Conservation (phyloP, 1,140 invertebrate genomes). For the Frieseomelitta varia region DNA sequence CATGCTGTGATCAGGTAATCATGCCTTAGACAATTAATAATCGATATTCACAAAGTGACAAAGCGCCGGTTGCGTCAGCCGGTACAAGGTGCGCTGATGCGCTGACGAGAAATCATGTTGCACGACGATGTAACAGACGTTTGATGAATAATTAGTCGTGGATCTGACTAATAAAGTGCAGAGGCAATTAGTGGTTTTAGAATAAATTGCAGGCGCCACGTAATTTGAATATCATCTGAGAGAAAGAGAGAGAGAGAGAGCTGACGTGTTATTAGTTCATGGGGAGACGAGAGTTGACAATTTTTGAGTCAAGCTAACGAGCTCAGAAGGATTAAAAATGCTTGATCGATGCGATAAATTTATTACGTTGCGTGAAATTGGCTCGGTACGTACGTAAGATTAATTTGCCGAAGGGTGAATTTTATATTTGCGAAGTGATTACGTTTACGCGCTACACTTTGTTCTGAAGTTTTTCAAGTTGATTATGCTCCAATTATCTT, state of each 20-base stretch:
- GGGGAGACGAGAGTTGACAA: too few species aligned
- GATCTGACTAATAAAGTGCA: background rate
- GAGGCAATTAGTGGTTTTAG: background rate
- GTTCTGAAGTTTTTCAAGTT: background rate
- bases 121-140: slow-evolving; percentile 9
- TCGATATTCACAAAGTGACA: slow-evolving; percentile 49
- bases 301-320: too few species aligned
- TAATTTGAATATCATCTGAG: background rate
- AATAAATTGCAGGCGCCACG: background rate
- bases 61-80: slow-evolving; percentile 17
- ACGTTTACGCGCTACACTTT: too few species aligned
- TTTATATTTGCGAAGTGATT: background rate
- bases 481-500: background rate
- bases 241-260: background rate
- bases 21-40: slow-evolving; percentile 42
- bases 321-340: background rate
- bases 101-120: slow-evolving; percentile 18
- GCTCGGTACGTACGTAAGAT: background rate
- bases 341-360: background rate
- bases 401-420: background rate
- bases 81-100: background rate
- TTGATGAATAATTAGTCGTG: slow-evolving; percentile 12
- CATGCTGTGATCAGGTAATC: slow-evolving; percentile 22
- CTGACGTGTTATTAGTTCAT: too few species aligned
- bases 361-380: background rate